phyloP scores from a whole-genome alignment of 1,140 invertebrate genomes.

The Ceratosolen solmsi region DNA sequence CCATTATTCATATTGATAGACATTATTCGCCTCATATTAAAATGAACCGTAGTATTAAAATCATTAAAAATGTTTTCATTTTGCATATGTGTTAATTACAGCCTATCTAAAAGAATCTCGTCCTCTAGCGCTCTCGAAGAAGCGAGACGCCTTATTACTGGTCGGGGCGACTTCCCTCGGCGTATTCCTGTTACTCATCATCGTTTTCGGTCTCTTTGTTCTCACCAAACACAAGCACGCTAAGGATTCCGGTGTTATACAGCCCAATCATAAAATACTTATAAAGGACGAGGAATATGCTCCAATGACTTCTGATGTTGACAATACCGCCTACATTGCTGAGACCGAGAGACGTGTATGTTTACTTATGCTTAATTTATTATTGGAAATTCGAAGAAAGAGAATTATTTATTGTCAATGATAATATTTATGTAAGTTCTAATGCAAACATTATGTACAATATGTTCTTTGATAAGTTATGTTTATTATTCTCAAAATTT shows the following conservation, averaged over 20 bases:
- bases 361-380: too few species aligned
- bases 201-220: slow-evolving; percentile 77
- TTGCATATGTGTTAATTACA: slow-evolving; percentile 64
- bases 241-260: slow-evolving; percentile 62
- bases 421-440: too few species aligned
- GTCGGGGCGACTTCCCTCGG: slow-evolving; percentile 77
- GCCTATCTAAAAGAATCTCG: slow-evolving; percentile 81
- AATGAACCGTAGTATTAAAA: too few species aligned
- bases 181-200: slow-evolving; percentile 77
- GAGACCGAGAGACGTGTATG: too few species aligned
- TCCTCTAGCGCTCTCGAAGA: slow-evolving; percentile 77
- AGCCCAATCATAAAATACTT: slow-evolving; percentile 57
- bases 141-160: slow-evolving; percentile 78
- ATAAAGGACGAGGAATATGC: slow-evolving; percentile 64
- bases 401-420: too few species aligned
- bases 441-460: too few species aligned
- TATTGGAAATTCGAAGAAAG: too few species aligned
- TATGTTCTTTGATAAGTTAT: too few species aligned
- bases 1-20: too few species aligned
- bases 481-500: too few species aligned
- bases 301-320: slow-evolving; percentile 56
- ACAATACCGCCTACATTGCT: slow-evolving; percentile 67
- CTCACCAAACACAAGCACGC: slow-evolving; percentile 76
- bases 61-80: not conserved
- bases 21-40: too few species aligned